Base-by-base conservation (phyloP, 2,797 vertebrate species). In the Gallinago stenura region DNA sequence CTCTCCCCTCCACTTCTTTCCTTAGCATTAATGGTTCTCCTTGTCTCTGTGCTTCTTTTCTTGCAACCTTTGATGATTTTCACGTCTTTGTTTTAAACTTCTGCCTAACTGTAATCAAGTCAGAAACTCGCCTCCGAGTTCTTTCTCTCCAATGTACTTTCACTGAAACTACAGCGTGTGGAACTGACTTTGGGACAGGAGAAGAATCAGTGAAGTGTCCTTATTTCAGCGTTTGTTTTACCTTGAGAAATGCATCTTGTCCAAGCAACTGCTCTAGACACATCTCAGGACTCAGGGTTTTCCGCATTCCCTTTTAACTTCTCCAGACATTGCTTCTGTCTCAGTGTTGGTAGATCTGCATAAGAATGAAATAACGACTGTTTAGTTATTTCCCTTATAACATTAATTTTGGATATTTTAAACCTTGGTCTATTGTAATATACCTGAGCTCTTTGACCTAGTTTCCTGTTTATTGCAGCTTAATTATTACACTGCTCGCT, bases 401-500 rank as follows among this genome's bases (percentile, higher is more conserved):
- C 13, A n/a, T 60, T 41, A 54, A 54, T 50, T 87, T 37, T 37
- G 41, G 26, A 30, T 77, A 75, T 46, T 61, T 62, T 76, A 85
- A 66, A 82, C 10, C 12, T 60, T 60, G 28, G 6, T 41, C 30
- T 83, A 1, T 37, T 69, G 26, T 46, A 77, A 75, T 35, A 33
- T 35, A 80, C 31, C 26, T 43, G 45, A 83, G 30, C 22, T 69
- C 24, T 71, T 81, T 83, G 65, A 69, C 80, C 41, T 61, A 39
- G 25, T 81, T 95, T 93, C 45, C 46, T 91, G 54, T 88, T 94
- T 88, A 81, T 45, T 78, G 22, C 41, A 78, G 69, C 10, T 86
- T 83, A 88, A 81, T 94, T 64, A 61, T 86, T 78, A 25, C 13
- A 30, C 39, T 86, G 18, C 57, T 95, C 69, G 39, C 85, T 83